Base-by-base conservation (phyloP, 2,888 invertebrate species). In the Andrena flavipes region DNA sequence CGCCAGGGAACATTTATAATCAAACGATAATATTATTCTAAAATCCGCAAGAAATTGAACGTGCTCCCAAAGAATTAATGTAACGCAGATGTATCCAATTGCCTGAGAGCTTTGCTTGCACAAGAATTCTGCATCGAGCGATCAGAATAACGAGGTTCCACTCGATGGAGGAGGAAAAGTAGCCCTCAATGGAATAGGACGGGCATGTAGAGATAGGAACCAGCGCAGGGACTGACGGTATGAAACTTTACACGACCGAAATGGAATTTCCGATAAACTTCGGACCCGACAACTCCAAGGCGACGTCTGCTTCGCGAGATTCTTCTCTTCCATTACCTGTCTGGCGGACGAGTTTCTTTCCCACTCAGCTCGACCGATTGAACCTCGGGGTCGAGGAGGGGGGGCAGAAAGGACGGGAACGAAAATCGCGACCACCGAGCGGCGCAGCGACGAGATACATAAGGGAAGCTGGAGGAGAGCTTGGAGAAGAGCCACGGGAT, bases 181-280 rank as follows among this genome's bases (percentile, higher is more conserved):
- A 56, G 42, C 20, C 67, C 13, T 29, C 3, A 63, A 68, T 20
- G 5, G 51, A 73, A 72, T 56, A 30, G 64, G 70, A 54, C 48
- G 51, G 49, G 33, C 64, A 35, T 30, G 35, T 23, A 56, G 30
- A 74, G 51, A 26, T 16, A n/a, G n/a, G 33, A 33, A 54, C 59
- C 49, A 60, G 49, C 63, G 35, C 64, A n/a, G 2, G 7, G 35
- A 30, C 49, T 26, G 35, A 42, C 64, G 64, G 68, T 75, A 85
- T 78, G 80, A 88, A 82, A 88, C 87, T 87, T 87, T 77, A 70
- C 73, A 84, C 87, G 82, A 29, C 30, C 76, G 67, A 82, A 87
- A 84, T 87, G 88, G 81, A 83, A 88, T 87, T 87, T 74, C 87
- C 88, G 87, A 87, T 88, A 87, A 87, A 85, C 76, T 85, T 80